These are phyloP conservation scores for Antechinus stuartii DNA, from an alignment of 2,113 vertebrate genomes.

Conservation along the genomic window DNA sequence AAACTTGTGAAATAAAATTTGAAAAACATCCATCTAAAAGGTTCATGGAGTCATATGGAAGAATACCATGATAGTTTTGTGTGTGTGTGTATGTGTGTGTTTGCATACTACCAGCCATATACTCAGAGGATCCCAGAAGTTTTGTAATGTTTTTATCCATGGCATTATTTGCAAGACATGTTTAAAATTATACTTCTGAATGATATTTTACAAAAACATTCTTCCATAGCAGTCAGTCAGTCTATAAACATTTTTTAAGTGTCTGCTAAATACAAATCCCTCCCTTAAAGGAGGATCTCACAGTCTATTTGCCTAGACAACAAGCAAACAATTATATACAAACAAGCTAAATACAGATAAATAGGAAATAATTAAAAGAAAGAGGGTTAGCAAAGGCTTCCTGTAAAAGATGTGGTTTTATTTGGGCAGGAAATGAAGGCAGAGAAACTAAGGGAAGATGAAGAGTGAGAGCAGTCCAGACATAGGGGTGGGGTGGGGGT, in stretches of 20 bases:
- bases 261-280: not conserved
- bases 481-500: not conserved
- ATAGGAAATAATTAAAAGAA: not conserved
- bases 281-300: not conserved
- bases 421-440: not conserved
- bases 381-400: not conserved
- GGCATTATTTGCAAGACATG: not conserved
- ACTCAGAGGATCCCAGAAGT: constrained; percentile 31
- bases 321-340: not conserved
- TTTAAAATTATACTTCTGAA: constrained; percentile 25
- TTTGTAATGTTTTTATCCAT: constrained; percentile 1
- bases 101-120: constrained; percentile 35
- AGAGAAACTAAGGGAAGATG: not conserved
- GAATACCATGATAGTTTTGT: not conserved
- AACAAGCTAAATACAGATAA: not conserved
- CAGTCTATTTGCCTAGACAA: not conserved
- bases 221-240: not conserved
- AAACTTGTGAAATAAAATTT: not conserved
- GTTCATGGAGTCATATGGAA: not conserved
- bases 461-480: not conserved
- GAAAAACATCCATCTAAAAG: not conserved
- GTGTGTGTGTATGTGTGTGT: too few relatives aligned
- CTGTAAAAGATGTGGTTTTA: not conserved
- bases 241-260: not conserved
- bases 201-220: not conserved